Base-by-base conservation (phyloP, 1,140 invertebrate genomes). In the Eumeta japonica region DNA sequence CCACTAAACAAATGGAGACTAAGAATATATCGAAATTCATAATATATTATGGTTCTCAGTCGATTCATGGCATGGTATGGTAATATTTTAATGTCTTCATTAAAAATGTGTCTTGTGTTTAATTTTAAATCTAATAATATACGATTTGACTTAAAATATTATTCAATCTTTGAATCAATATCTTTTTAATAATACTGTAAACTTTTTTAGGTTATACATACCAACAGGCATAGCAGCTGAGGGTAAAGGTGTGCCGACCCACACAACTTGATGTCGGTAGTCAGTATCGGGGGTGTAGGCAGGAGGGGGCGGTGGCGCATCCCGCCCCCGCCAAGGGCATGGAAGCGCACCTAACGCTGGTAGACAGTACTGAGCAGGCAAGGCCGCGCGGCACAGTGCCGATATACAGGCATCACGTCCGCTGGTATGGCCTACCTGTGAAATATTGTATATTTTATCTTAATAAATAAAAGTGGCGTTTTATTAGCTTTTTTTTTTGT, bases 341-440 rank as follows among this genome's bases (percentile, higher is more conserved):
- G 79, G 61, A 41, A 80, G 68, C 43, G 80, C 81, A 35, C 81
- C 81, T 30, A 96, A 80, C 18, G 94, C 88, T 4, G 89, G 90
- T 41, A 95, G 79, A 10, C 92, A 92, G 76, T 98, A 98, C 75
- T 95, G 92, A 5, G 92, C 90, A 2, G 96, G 96, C 39, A 99
- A 77, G 0, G 94, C 95, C 2, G 91, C 90, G 64, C 95, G 92
- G 63, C 95, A 98, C 53, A 98, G 83, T 3, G 93, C 87, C 29
- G 90, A 92, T 27, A 97, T 89, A 54, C 96, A 95, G 15, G 93
- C 92, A 78, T 97, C 94, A 28, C 94, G 79, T 0, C 90, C 64
- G 14, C 56, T 55, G 1, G 34, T 34, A 41, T 58, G 51, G 0
- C 63, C 63, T 40, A 66, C 59, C 73, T 76, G 34, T 10, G 31